Percentiles rank a stretch among this genome's conserved stretches.
Evolutionary conservation across 1,140 invertebrate species (phyloP).

Genomic region (Musca vetustissima): DNA sequence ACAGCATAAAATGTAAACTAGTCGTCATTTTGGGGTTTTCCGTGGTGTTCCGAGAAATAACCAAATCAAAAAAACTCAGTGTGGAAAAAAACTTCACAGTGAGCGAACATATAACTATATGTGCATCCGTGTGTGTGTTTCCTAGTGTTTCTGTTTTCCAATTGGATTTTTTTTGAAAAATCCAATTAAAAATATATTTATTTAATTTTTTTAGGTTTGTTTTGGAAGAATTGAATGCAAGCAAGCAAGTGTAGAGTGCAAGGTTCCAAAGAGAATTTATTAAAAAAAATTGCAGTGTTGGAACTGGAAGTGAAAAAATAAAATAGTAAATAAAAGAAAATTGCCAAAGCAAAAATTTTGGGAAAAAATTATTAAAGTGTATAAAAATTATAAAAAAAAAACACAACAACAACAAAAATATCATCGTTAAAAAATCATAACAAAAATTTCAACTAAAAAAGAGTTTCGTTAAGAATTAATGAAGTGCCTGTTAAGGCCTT

Average conservation of each 20-base stretch:
- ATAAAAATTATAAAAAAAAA: no score
- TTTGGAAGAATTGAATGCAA: conserved; percentile 2
- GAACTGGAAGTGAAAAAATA: conserved; percentile 17
- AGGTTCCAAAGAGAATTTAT: background rate
- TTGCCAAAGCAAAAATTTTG: background rate
- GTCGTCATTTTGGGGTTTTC: no score
- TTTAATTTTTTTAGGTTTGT: background rate
- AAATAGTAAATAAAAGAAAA: background rate
- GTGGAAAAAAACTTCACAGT: no score
- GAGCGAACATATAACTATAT: background rate
- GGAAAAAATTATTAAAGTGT: no score
- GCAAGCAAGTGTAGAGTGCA: conserved; percentile 11
- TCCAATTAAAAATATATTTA: background rate
- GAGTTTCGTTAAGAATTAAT: no score
- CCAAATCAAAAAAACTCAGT: no score
- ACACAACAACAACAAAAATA: background rate
- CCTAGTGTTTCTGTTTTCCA: background rate
- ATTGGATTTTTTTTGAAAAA: background rate
- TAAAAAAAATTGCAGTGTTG: conserved; percentile 13
- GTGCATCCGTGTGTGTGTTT: background rate
- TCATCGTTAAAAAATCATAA: no score
- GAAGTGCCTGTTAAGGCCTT: conserved; percentile 9
- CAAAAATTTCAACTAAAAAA: background rate
- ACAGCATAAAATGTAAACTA: no score
- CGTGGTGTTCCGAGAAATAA: no score